A percentile compares a stretch with the other conserved stretches of the same genome.
These are phyloP conservation scores for Cantharis lateralis DNA, from an alignment of 2,888 invertebrate species.

Conservation along the genomic window DNA sequence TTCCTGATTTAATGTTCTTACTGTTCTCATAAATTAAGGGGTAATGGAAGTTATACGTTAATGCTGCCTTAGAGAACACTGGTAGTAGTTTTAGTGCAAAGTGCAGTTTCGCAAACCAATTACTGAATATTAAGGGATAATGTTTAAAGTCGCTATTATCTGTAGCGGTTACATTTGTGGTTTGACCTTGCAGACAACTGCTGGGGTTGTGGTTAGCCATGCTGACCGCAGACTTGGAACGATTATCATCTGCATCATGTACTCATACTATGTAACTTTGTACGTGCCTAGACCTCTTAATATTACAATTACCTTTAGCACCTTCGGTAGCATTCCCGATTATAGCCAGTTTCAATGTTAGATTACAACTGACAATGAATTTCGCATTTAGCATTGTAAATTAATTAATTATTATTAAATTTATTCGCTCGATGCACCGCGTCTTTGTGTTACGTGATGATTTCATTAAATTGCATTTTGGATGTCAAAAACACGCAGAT, in stretches of 20 bases:
- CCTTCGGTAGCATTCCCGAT: neutral
- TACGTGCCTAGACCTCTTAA: constrained; percentile 28
- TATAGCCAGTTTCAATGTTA: neutral
- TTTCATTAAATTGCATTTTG: constrained; percentile 32
- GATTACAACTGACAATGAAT: neutral
- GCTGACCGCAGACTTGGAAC: constrained; percentile 48
- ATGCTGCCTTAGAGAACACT: constrained; percentile 3
- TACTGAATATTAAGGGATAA: constrained; percentile 45
- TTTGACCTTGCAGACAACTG: constrained; percentile 46
- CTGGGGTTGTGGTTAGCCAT: constrained; percentile 49
- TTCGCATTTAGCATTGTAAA: neutral
- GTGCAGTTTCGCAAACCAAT: constrained; percentile 36
- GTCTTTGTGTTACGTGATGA: constrained; percentile 24
- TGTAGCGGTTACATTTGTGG: constrained; percentile 43
- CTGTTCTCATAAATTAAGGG: neutral
- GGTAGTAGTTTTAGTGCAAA: constrained; percentile 5
- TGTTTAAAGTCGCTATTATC: constrained; percentile 48
- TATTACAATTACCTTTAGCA: neutral
- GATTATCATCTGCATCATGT: constrained; percentile 43
- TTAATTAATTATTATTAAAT: constrained; percentile 20
- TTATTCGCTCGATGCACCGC: constrained; percentile 17
- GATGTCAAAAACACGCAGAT: constrained; percentile 36
- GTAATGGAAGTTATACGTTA: constrained; percentile 11
- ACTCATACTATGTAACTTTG: constrained; percentile 23
- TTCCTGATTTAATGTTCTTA: neutral